Percentiles rank a stretch among this genome's conserved stretches.
These are phyloP conservation scores for Cheirogaleus medius DNA, from an alignment of 2,113 vertebrate species.

Conservation along the genomic window DNA sequence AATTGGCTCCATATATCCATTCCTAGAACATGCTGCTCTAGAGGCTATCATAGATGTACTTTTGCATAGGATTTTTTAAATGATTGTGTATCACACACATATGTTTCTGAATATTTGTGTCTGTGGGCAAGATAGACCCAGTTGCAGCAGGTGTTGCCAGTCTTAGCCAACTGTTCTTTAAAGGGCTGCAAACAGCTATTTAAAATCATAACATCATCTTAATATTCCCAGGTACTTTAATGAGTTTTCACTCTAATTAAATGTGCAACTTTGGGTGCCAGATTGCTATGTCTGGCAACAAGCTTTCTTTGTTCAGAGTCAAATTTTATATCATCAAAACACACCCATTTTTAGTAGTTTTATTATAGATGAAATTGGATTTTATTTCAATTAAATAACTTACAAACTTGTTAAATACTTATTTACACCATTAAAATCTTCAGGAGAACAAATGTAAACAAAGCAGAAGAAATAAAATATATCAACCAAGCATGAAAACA, in stretches of 20 bases:
- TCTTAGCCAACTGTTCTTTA: slow-evolving; percentile 71
- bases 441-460: not conserved
- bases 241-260: slow-evolving; percentile 79
- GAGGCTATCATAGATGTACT: not conserved
- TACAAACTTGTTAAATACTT: slow-evolving; percentile 41
- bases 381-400: slow-evolving; percentile 49
- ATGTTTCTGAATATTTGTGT: slow-evolving; percentile 59
- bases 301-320: slow-evolving; percentile 48
- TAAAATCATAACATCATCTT: slow-evolving; percentile 64
- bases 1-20: not conserved
- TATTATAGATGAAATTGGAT: not conserved
- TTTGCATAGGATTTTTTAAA: slow-evolving; percentile 60
- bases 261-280: slow-evolving; percentile 72
- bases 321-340: not conserved
- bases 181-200: not conserved
- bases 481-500: not conserved
- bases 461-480: not conserved
- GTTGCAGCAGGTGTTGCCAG: slow-evolving; percentile 64
- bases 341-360: slow-evolving; percentile 21
- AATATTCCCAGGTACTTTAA: slow-evolving; percentile 75
- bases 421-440: not conserved
- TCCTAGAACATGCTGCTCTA: slow-evolving; percentile 25
- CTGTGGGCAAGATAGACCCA: slow-evolving; percentile 44
- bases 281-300: slow-evolving; percentile 51
- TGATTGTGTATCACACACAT: slow-evolving; percentile 19